Evolutionary conservation across 2,113 vertebrate genomes (phyloP), one percentile per base, ranked within the genome.

Genomic region (Mirza zaza): DNA sequence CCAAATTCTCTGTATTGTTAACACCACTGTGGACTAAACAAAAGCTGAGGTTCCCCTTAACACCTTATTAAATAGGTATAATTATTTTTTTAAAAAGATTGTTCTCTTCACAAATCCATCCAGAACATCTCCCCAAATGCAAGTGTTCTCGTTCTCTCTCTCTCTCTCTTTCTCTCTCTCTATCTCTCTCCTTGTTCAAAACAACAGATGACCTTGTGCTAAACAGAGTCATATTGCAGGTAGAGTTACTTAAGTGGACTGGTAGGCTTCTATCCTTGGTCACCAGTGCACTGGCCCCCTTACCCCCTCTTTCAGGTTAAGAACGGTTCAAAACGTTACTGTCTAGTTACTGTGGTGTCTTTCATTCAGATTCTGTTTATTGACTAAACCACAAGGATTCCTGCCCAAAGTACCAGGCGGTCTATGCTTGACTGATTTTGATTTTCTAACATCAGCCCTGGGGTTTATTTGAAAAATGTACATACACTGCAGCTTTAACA

Each of bases 381-480:
- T 98, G 97, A 98, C 98, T 98, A 98, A 98, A 98, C 98, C 98
- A 96, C 98, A 98, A 98, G 98, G 97, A 99, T 98, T 98, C 97
- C 98, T 98, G 98, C 97, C 98, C 98, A 98, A 98, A 99, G 98
- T 98, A 98, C 98, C 97, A 98, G 98, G 97, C 98, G 90, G 98
- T 96, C 96, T 98, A 97, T 32, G 97, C 98, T 98, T 98, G 98
- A 98, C 98, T 98, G 98, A 98, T 98, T 99, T 98, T 98, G 98
- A 98, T 98, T 98, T 98, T 98, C 98, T 98, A 98, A 98, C 97
- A 98, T 98, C 98, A 98, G 98, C 98, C 98, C 96, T 98, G 97
- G 98, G 98, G 98, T 98, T 98, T 98, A 98, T 98, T 99, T 99
- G 97, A 98, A 98, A 97, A 98, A 98, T 97, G 98, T 98, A 98